Percentiles rank a stretch among this genome's conserved stretches.
phyloP scores from a whole-genome alignment of 2,113 vertebrate genomes.

The Tetrao urogallus region DNA sequence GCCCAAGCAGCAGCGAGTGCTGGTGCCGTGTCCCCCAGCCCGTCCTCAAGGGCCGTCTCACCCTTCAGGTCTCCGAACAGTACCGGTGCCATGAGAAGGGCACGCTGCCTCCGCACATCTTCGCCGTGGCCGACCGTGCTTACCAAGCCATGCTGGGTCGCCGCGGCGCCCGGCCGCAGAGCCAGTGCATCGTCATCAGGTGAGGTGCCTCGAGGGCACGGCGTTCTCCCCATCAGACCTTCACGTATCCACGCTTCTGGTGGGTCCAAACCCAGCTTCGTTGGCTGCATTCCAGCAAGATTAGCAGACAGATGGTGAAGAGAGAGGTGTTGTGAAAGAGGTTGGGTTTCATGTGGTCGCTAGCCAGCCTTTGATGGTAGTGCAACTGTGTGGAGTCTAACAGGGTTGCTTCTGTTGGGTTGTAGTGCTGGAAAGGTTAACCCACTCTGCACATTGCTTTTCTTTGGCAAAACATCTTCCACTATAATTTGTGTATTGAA shows the following conservation, averaged over 20 bases:
- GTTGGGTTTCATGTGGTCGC: neutral
- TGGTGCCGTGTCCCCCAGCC: too few species aligned
- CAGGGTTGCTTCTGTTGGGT: neutral
- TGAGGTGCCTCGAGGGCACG: neutral
- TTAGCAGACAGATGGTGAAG: fast-evolving
- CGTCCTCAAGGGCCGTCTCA: neutral
- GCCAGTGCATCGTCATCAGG: slow-evolving; percentile 80
- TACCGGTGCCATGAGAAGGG: slow-evolving; percentile 63
- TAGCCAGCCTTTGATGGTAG: neutral
- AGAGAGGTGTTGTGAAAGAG: neutral
- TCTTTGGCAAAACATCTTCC: fast-evolving
- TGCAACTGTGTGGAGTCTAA: fast-evolving
- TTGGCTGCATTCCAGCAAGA: fast-evolving
- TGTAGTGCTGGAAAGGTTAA: neutral
- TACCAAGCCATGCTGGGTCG: slow-evolving; percentile 73
- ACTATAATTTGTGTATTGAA: fast-evolving
- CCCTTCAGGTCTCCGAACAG: slow-evolving; percentile 61
- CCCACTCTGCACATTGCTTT: neutral
- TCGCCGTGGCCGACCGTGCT: slow-evolving; percentile 75
- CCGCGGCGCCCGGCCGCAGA: slow-evolving; percentile 30
- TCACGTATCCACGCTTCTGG: fast-evolving
- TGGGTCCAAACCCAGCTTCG: neutral
- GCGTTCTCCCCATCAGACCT: fast-evolving
- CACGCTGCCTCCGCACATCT: slow-evolving; percentile 75
- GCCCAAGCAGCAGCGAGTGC: too few species aligned